Conservation (phyloP, 2,888 invertebrate species). For the Caenorhabditis sp. region DNA sequence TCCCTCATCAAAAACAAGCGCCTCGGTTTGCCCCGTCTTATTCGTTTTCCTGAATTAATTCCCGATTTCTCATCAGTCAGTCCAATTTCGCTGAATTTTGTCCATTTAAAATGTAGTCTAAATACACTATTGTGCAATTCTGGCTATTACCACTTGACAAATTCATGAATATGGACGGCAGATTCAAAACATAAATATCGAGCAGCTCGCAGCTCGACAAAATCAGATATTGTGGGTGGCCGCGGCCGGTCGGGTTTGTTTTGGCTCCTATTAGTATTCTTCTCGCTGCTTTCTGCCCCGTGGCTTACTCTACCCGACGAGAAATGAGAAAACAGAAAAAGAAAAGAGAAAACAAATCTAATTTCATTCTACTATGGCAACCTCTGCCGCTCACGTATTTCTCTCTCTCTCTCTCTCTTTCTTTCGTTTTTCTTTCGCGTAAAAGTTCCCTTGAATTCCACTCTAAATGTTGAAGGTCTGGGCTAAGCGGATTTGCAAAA, state of each 20-base stretch:
- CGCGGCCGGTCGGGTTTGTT: no score
- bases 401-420: not conserved
- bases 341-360: constrained; percentile 22
- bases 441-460: constrained; percentile 3
- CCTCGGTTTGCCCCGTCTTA: not conserved
- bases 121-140: no score
- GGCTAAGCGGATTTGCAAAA: constrained; percentile 8
- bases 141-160: no score
- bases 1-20: not conserved
- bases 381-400: not conserved
- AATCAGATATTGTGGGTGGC: no score
- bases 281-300: no score
- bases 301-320: no score
- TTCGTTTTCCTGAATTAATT: not conserved
- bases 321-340: no score
- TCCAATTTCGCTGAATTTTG: constrained; percentile 2
- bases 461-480: constrained; percentile 15
- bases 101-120: no score
- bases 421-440: constrained; percentile 2
- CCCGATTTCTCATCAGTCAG: constrained; percentile 7
- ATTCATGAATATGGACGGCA: no score
- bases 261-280: no score
- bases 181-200: no score
- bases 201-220: no score
- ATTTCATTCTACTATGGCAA: constrained; percentile 42